Evolutionary conservation across 2,797 vertebrate species (phyloP).

Genomic region (Falco naumanni): DNA sequence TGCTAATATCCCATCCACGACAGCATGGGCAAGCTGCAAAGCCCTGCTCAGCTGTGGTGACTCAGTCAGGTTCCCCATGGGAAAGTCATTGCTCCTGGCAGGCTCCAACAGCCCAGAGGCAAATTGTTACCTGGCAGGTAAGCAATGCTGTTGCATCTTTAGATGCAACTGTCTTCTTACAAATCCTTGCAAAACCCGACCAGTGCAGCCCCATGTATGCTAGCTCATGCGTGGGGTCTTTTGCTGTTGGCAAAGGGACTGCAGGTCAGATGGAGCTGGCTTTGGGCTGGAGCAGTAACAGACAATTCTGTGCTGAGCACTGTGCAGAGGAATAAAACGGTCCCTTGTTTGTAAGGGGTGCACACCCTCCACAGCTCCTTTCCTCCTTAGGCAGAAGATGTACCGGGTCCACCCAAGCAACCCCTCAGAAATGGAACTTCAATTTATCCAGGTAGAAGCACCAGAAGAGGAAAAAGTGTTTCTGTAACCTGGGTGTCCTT

Average conservation of each 20-base stretch:
- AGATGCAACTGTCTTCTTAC: background rate
- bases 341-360: background rate
- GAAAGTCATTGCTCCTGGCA: background rate
- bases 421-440: background rate
- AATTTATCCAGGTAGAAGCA: background rate
- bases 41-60: background rate
- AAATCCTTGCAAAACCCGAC: background rate
- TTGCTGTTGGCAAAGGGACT: background rate
- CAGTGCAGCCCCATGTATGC: background rate
- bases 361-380: background rate
- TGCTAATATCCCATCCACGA: background rate
- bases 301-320: background rate
- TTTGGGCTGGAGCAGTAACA: background rate
- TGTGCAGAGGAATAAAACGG: background rate
- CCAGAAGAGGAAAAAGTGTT: background rate
- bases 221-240: background rate
- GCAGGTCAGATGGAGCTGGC: background rate
- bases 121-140: background rate
- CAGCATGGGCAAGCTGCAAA: background rate
- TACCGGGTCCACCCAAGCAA: background rate
- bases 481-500: slow-evolving; percentile 4
- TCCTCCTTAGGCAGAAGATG: background rate
- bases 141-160: background rate
- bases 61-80: background rate
- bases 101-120: background rate